Base-by-base conservation (phyloP, 2,113 vertebrate species). In the Himantopus leucocephalus region DNA sequence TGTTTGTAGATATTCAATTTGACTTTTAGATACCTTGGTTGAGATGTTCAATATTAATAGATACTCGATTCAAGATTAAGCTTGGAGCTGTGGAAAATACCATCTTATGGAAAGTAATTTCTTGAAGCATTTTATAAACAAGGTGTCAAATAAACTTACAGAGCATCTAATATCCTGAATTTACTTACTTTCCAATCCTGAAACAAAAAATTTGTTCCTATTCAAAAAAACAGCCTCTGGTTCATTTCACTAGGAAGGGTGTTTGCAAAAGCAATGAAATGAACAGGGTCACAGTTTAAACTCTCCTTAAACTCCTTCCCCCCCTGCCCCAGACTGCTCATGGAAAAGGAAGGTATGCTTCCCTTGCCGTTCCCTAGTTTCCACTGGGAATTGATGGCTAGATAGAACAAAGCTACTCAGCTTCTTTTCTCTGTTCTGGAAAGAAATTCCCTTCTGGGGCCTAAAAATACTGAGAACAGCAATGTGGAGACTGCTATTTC, bases 21-120 rank as follows among this genome's bases (percentile, higher is more conserved):
- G 83, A 91, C 83, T 94, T 96, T 92, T 76, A 94, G 72, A 92
- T 94, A 30, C 8, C 56, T 74, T 67, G 29, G 48, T 62, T 55
- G 45, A 91, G 76, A 71, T 77, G 55, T 56, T 89, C 68, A 92
- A 63, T 95, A 96, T 94, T 94, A 94, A 94, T 83, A 92, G 26
- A 53, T 35, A 63, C 21, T 84, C 2, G 1, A 67, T 47, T 80
- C 43, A 77, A 94, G 68, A 81, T 84, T 63, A 91, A 43, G 23
- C 29, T 83, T 56, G 70, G 55, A 90, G 17, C 26, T 80, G 18
- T 14, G 59, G 59, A 3, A 85, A 82, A 53, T 77, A 63, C 4
- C 9, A 13, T 37, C 6, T 85, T 55, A 63, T 30, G 6, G 41
- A 85, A 90, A 80, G 26, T 8, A 82, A 86, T 77, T 94, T 90